phyloP scores from a whole-genome alignment of 2,113 vertebrate genomes.

The Sylvilagus bachmani region DNA sequence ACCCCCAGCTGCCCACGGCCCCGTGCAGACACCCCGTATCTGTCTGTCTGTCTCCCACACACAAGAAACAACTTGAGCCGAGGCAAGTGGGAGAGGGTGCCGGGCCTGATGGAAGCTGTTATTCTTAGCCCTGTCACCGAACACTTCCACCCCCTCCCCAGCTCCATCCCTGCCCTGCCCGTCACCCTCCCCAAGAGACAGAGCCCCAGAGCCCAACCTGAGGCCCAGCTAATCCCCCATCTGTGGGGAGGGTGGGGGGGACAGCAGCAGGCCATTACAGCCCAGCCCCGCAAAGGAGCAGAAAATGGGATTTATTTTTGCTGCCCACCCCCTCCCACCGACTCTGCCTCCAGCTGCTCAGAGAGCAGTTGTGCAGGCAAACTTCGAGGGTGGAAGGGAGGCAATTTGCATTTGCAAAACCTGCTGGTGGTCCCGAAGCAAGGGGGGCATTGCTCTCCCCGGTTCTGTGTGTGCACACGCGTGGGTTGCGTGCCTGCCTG shows the following conservation, averaged over 20 bases:
- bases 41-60: conserved; percentile 69
- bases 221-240: conserved; percentile 69
- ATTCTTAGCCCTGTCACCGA: conserved; percentile 80
- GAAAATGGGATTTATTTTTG: conserved; percentile 81
- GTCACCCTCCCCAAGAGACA: conserved; percentile 62
- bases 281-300: conserved; percentile 72
- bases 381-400: not conserved
- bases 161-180: conserved; percentile 54
- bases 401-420: conserved; percentile 74
- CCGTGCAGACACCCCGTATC: conserved; percentile 62
- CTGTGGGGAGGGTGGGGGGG: not conserved
- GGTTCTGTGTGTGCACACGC: not conserved
- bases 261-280: not conserved
- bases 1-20: not conserved
- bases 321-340: not conserved
- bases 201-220: conserved; percentile 47
- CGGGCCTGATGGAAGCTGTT: conserved; percentile 77
- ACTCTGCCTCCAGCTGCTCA: conserved; percentile 68
- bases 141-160: conserved; percentile 53
- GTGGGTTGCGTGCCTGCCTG: not conserved
- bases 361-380: conserved; percentile 71
- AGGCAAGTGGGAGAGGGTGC: conserved; percentile 79
- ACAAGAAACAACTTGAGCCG: conserved; percentile 74
- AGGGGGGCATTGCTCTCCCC: not conserved
- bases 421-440: conserved; percentile 57